These are phyloP conservation scores for Ptychodera flava DNA, from an alignment of 35 echinoderm and acorn worm genomes.

Conservation along the genomic window DNA sequence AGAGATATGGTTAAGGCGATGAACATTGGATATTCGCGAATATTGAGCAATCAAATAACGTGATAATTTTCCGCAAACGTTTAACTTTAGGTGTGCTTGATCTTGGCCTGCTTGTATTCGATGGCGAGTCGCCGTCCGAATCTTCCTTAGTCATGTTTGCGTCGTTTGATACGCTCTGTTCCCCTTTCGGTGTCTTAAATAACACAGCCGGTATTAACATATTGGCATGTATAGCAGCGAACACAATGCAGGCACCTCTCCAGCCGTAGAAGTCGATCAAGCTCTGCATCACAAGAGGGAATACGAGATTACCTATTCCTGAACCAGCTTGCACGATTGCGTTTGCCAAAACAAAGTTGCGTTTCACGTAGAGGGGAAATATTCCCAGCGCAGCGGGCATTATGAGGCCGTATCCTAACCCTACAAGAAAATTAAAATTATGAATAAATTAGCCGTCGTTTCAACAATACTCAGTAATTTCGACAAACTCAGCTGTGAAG, in stretches of 20 bases:
- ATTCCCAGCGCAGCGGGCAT: not conserved
- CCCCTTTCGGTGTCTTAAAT: not conserved
- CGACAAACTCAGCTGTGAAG: too few species aligned
- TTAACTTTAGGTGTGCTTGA: not conserved
- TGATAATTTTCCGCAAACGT: not conserved
- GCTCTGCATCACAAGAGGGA: not conserved
- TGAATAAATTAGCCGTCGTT: too few species aligned
- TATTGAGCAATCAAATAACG: not conserved
- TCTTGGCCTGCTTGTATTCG: not conserved
- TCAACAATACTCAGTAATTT: too few species aligned
- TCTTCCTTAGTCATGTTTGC: not conserved
- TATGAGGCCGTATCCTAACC: not conserved
- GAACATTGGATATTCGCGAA: not conserved
- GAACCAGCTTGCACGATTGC: not conserved
- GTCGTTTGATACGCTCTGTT: not conserved
- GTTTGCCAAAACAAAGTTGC: not conserved
- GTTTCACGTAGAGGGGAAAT: not conserved
- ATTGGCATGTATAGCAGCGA: not conserved
- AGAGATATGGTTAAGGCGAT: not conserved
- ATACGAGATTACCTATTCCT: not conserved
- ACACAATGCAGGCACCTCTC: not conserved
- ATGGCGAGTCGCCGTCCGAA: not conserved
- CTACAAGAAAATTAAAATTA: too few species aligned
- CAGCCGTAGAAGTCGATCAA: not conserved
- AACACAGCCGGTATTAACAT: not conserved